Conservation (phyloP, 2,888 invertebrate species). For the Leptopilina drosophilae region DNA sequence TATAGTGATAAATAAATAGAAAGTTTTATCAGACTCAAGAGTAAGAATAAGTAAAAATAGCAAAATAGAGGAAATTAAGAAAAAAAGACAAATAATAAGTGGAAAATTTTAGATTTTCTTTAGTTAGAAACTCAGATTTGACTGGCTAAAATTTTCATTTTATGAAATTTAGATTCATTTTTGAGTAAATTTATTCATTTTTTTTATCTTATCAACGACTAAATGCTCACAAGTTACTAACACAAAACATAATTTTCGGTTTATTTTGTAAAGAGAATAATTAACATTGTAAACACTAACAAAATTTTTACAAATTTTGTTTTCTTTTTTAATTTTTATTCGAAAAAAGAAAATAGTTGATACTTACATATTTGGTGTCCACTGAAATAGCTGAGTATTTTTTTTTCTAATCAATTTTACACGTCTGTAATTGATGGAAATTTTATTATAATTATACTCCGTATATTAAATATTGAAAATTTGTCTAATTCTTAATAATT, state of each 20-base stretch:
- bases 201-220: background rate
- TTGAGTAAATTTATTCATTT: slow-evolving; percentile 2
- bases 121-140: too few species aligned
- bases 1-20: too few species aligned
- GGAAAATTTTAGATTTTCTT: too few species aligned
- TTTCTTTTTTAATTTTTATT: slow-evolving; percentile 27
- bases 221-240: slow-evolving; percentile 32
- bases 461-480: too few species aligned
- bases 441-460: background rate
- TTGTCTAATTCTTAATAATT: too few species aligned
- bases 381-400: slow-evolving; percentile 75
- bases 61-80: too few species aligned
- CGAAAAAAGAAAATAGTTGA: background rate
- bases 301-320: background rate
- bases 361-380: slow-evolving; percentile 70
- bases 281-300: slow-evolving; percentile 3
- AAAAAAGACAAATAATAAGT: too few species aligned
- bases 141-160: slow-evolving; percentile 1
- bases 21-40: too few species aligned
- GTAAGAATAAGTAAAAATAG: too few species aligned
- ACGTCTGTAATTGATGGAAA: background rate
- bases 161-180: background rate
- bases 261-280: slow-evolving; percentile 34
- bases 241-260: slow-evolving; percentile 2
- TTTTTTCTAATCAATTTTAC: slow-evolving; percentile 56